phyloP scores from a whole-genome alignment of 2,888 invertebrate genomes.

The Bellardia bayeri region DNA sequence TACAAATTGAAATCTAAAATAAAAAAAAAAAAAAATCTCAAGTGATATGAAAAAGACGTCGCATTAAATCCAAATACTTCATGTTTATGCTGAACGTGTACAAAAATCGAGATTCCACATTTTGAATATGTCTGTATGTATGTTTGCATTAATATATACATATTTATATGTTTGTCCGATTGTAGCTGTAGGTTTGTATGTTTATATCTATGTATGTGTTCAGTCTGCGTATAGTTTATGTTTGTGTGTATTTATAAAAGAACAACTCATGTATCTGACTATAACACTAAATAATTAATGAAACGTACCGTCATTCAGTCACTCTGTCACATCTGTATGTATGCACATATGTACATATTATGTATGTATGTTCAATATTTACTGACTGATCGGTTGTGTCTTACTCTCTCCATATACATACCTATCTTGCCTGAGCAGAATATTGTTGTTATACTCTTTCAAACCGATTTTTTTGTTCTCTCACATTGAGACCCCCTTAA shows the following conservation, averaged over 20 bases:
- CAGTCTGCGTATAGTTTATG: constrained; percentile 21
- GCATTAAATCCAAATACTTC: constrained; percentile 64
- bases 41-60: constrained; percentile 66
- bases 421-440: not conserved
- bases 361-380: constrained; percentile 4
- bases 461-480: constrained; percentile 4
- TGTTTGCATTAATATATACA: not conserved
- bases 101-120: constrained; percentile 61
- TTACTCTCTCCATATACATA: not conserved
- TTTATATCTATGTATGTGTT: constrained; percentile 35
- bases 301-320: constrained; percentile 29
- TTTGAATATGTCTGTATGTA: constrained; percentile 40
- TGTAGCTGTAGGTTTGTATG: not conserved
- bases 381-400: constrained; percentile 45
- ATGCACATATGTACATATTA: not conserved
- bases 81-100: constrained; percentile 61
- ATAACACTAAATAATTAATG: constrained; percentile 50
- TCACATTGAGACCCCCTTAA: constrained; percentile 79
- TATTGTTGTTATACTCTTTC: constrained; percentile 14
- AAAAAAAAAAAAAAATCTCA: constrained; percentile 46
- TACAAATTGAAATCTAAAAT: constrained; percentile 57
- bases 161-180: not conserved
- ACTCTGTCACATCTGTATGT: not conserved
- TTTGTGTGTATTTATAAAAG: constrained; percentile 11
- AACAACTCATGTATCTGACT: constrained; percentile 54